Conservation (phyloP, 2,113 vertebrate species). For the Corapipo altera region DNA sequence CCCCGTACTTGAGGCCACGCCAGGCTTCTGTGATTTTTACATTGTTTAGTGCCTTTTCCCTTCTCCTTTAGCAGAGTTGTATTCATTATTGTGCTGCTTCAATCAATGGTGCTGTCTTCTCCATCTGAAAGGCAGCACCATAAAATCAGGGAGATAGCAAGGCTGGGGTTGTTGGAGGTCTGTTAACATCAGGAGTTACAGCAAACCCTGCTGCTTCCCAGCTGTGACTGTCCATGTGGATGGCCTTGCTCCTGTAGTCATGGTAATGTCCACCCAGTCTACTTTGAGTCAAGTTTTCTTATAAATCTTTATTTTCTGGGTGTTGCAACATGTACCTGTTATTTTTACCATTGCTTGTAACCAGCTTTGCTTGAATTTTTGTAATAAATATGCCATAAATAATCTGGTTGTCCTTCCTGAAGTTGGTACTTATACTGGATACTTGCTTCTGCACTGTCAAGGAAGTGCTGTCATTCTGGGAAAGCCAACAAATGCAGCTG, state of each 20-base stretch:
- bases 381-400: neutral
- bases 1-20: neutral
- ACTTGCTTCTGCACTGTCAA: neutral
- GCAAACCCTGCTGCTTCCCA: neutral
- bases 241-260: neutral
- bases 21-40: conserved; percentile 4
- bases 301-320: neutral
- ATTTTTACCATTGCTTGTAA: neutral
- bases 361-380: neutral
- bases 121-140: conserved; percentile 13
- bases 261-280: neutral
- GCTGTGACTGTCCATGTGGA: neutral
- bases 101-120: conserved; percentile 4
- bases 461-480: neutral
- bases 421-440: neutral
- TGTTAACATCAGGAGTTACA: conserved; percentile 27
- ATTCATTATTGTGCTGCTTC: conserved; percentile 48
- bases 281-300: neutral
- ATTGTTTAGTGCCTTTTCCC: neutral
- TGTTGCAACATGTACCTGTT: neutral
- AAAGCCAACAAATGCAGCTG: neutral
- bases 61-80: neutral
- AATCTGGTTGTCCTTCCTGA: neutral
- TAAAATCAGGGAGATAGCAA: conserved; percentile 14
- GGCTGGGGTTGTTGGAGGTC: neutral